Base-by-base conservation (phyloP, 2,113 vertebrate species). In the Drymodes brunneopygia region DNA sequence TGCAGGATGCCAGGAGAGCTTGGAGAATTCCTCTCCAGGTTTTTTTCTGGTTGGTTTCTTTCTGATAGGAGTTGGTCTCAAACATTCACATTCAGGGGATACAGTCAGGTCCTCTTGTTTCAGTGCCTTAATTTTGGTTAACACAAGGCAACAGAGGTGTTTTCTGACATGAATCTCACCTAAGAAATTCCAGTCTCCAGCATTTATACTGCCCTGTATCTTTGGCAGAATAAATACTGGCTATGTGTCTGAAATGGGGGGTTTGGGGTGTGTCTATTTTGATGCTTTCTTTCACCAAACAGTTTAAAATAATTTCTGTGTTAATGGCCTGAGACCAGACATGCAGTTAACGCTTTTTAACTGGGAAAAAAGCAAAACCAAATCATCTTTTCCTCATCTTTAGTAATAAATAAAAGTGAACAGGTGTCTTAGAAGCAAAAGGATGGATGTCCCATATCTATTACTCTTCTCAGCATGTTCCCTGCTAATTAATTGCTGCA, bases 401-500 rank as follows among this genome's bases (percentile, higher is more conserved):
- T 36, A 58, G 17, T n/a, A 86, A 56, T 9, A 79, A 51, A 48
- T 57, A 33, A 71, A 67, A 40, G 53, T 51, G 19, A 84, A 15
- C 18, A 29, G 23, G 12, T 79, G 7, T 22, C 33, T 35, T 45
- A 53, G 65, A 70, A 86, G 9, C 11, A 25, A 29, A 62, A 67
- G 8, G 6, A 89, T 22, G 12, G 6, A 28, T 75, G 35, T 69
- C 50, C n/a, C 19, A 4, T 33, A 82, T 44, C 33, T 86, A 21
- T 70, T 62, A 67, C 44, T 35, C 48, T 53, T 73, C 92, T 81
- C 54, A 61, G 48, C 35, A 10, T 71, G 29, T 60, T 91, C 65
- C 44, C 54, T 85, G 53, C 69, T 81, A 90, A 88, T 94, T 95
- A 91, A 92, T 84, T 92, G 48, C 21, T 44, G 45, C 75, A 89